Base-by-base conservation (phyloP, 2,113 vertebrate species). In the Melospiza melodia region DNA sequence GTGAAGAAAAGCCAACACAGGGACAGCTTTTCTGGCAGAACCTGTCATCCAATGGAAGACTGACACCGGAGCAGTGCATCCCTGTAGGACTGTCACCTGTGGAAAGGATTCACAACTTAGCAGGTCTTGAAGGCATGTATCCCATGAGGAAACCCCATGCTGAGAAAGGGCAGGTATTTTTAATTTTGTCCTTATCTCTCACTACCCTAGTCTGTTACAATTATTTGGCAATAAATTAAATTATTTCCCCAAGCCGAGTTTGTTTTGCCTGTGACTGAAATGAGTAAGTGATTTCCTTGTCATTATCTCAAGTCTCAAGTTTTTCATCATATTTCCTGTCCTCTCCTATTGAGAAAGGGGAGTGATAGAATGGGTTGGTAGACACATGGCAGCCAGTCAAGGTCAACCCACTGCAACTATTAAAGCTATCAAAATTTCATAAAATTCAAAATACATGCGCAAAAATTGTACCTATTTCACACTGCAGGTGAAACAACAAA, bases 1-100 rank as follows among this genome's bases (percentile, higher is more conserved):
- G 0, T 24, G 43, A 51, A 39, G 51, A 43, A 48, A 13, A 58
- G 2, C 1, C 21, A 21, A 13, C 1, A 3, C 0, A n/a, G 7
- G 12, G 52, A 5, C 13, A 61, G 30, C 16, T 33, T 77, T 89
- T 19, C 27, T 73, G 30, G 30, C 15, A 69, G 33, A 8, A 51
- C 4, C 3, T 76, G 9, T 35, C 33, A 81, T 30, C 27, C 8
- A 8, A 1, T 2, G 10, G 12, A 37, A 11, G 22, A 54, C 1
- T 31, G 37, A 33, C 0, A 0, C 13, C 41, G 52, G 15, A 66
- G 43, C 10, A 75, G 16, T 18, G 33, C 24, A 11, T 20, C 14
- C 30, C n/a, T 41, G 22, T 78, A 73, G 43, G 33, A 48, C 24
- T 72, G 21, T 10, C 35, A 16, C 4, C 21, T 19, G 5, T 18